Percentiles rank a stretch among this genome's conserved stretches.
Evolutionary conservation across 2,797 vertebrate species (phyloP).

Genomic region (Lemur catta): DNA sequence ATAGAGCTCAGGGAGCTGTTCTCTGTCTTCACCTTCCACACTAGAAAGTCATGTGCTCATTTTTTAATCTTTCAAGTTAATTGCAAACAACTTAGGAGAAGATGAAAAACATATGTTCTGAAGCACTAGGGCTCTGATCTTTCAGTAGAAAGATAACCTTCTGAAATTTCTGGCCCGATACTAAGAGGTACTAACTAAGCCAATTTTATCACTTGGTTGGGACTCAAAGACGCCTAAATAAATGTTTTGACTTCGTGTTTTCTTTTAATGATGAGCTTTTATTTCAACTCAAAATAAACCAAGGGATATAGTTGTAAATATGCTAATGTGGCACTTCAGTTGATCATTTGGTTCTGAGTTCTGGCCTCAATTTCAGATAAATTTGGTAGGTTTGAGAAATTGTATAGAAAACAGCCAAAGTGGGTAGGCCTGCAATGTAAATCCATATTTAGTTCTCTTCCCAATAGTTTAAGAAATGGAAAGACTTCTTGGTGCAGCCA

Average conservation of each 20-base stretch:
- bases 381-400: background rate
- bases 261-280: background rate
- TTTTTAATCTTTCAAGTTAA: background rate
- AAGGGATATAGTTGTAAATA: background rate
- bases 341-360: background rate
- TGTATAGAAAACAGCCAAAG: background rate
- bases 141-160: background rate
- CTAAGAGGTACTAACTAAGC: background rate
- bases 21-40: background rate
- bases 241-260: constrained; percentile 12
- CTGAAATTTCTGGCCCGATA: background rate
- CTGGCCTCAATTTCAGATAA: background rate
- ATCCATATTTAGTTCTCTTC: constrained; percentile 43
- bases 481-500: constrained; percentile 54
- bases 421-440: constrained; percentile 15
- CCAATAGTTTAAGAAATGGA: constrained; percentile 54
- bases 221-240: background rate
- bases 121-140: background rate
- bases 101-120: background rate
- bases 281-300: background rate
- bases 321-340: background rate
- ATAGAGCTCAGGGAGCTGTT: background rate
- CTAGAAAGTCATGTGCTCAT: background rate
- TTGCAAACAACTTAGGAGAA: background rate
- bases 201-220: background rate